These are phyloP conservation scores for Lepidurus arcticus DNA, from an alignment of 1,140 invertebrate species.

Conservation along the genomic window DNA sequence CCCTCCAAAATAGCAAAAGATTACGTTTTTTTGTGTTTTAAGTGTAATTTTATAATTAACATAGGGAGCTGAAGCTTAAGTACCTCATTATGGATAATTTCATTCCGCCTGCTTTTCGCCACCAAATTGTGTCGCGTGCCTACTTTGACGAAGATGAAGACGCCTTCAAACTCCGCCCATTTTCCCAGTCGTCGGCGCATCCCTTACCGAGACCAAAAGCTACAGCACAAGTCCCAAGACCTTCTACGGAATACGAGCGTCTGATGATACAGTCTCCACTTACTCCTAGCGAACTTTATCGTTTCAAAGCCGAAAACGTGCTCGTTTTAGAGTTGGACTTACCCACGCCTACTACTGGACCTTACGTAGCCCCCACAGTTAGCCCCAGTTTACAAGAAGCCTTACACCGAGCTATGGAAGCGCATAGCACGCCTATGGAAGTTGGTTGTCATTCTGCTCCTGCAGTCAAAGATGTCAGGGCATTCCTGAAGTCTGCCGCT, in stretches of 20 bases:
- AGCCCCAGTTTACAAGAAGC: constrained; percentile 66
- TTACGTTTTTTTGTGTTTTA: too few relatives aligned
- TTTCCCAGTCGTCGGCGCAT: constrained; percentile 46
- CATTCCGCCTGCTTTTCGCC: constrained; percentile 83
- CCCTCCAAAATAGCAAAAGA: too few relatives aligned
- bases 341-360: constrained; percentile 68
- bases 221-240: constrained; percentile 22
- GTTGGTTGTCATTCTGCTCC: constrained; percentile 53
- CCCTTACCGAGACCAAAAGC: constrained; percentile 38
- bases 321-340: constrained; percentile 73
- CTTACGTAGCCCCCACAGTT: constrained; percentile 66
- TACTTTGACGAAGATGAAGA: constrained; percentile 85
- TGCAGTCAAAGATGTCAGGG: constrained; percentile 27
- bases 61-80: constrained; percentile 65
- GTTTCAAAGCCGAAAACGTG: constrained; percentile 72
- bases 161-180: constrained; percentile 60
- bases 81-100: constrained; percentile 94
- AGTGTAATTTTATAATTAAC: constrained; percentile 36
- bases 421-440: constrained; percentile 66
- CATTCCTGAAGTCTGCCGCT: constrained; percentile 30
- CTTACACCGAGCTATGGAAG: constrained; percentile 60
- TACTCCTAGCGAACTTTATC: constrained; percentile 23
- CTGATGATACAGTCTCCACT: neutral
- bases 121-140: constrained; percentile 66
- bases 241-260: constrained; percentile 24